These are phyloP conservation scores for Andrena praecox DNA, from an alignment of 2,888 invertebrate genomes.

Conservation along the genomic window DNA sequence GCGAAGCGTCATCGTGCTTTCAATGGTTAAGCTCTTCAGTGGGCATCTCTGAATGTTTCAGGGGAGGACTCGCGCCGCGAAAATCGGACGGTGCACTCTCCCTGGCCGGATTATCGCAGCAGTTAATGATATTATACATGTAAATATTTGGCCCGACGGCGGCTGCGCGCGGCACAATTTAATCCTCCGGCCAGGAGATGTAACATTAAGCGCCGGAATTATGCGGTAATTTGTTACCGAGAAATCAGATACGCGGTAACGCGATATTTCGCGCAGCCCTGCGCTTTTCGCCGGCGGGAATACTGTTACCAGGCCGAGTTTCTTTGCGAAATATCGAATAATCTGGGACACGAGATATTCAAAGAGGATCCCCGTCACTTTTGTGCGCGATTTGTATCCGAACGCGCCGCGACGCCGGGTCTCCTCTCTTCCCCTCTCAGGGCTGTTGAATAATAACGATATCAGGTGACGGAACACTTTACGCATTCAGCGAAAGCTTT, in stretches of 20 bases:
- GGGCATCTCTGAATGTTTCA: not conserved
- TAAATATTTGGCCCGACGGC: not conserved
- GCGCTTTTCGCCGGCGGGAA: not conserved
- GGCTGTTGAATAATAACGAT: slow-evolving; percentile 41
- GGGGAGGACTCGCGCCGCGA: not conserved
- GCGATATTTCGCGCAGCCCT: not conserved
- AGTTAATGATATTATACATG: slow-evolving; percentile 1
- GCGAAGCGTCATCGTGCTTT: not conserved
- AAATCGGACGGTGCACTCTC: not conserved
- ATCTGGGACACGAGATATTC: slow-evolving; percentile 27
- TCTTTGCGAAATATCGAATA: slow-evolving; percentile 15
- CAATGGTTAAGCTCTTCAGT: not conserved
- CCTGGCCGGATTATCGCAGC: not conserved
- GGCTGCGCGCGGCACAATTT: not conserved
- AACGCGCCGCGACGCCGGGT: not conserved
- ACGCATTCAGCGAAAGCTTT: slow-evolving; percentile 22
- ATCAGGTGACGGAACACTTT: slow-evolving; percentile 42
- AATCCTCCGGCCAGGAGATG: not conserved
- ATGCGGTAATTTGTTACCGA: slow-evolving; percentile 8
- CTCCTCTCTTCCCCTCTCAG: not conserved
- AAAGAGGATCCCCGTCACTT: slow-evolving; percentile 25
- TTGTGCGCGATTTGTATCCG: slow-evolving; percentile 29
- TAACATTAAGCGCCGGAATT: slow-evolving; percentile 17
- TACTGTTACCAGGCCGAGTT: slow-evolving; percentile 6
- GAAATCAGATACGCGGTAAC: slow-evolving; percentile 17